Base-by-base conservation (phyloP, 2,797 vertebrate species). In the Decapterus maruadsi region DNA sequence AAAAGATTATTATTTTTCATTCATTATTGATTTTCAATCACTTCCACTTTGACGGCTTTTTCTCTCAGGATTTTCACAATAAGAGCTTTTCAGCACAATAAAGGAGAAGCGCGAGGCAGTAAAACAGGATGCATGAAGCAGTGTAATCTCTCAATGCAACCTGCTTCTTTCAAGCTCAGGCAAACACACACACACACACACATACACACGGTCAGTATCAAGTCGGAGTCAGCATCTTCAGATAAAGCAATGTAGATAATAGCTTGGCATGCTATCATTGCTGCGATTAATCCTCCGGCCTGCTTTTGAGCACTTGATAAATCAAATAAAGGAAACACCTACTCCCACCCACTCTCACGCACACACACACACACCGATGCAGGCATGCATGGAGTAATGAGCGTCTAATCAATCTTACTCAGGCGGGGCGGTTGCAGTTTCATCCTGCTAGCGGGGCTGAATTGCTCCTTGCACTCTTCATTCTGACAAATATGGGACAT, bases 301-400 rank as follows among this genome's bases (percentile, higher is more conserved):
- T 80, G 77, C 81, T 89, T 89, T 84, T 75, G 81, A 91, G 46
- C 84, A 77, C 81, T 92, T 92, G 84, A 92, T 90, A 90, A 92
- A 93, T 93, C 87, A 90, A 91, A 92, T 85, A 70, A 90, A 84
- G 81, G 85, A 89, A 89, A 90, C 84, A 68, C 83, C 83, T 73
- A 87, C 86, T 73, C 75, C 64, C 72, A 75, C 72, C 48, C 77
- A 71, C 77, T 16, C 67, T 20, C 50, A 26, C 68, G 54, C 45
- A 7, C 22, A 14, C 74, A 54, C 72, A 16, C 43, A 51, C 67
- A 46, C 48, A 34, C 66, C 16, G 56, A 76, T 4, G 45, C 75
- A 62, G 34, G 69, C 55, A 34, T 72, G 68, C 73, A 65, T 29
- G 57, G 31, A 76, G 84, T 89, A 89, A 91, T 88, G 85, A 88